Percentiles rank a stretch among this genome's conserved stretches.
These are phyloP conservation scores for Cyphomyrus discorhynchus DNA, from an alignment of 2,113 vertebrate species.

Conservation along the genomic window DNA sequence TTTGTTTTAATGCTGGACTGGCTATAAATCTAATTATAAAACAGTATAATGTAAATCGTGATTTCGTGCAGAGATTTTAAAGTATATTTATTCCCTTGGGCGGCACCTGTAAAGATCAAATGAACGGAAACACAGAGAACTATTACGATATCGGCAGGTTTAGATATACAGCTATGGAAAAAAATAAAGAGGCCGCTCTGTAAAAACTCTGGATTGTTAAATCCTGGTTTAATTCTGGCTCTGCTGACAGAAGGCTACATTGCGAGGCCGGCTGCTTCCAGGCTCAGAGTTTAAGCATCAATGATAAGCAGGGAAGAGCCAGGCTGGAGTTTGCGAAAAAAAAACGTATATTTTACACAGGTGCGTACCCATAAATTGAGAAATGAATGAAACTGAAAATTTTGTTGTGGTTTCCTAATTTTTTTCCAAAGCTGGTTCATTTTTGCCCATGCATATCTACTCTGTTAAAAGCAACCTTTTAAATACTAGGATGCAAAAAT, in stretches of 20 bases:
- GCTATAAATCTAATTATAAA: not conserved
- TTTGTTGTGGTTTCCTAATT: no score
- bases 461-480: not conserved
- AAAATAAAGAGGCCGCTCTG: no score
- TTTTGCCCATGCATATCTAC: not conserved
- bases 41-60: conserved; percentile 40
- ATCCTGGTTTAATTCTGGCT: not conserved
- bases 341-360: no score
- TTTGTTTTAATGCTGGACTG: not conserved
- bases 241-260: no score
- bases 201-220: no score
- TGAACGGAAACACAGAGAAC: not conserved
- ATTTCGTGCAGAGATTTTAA: conserved; percentile 38
- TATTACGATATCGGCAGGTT: not conserved
- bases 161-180: no score
- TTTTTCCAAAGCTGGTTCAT: not conserved
- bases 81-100: not conserved
- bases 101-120: not conserved
- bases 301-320: no score
- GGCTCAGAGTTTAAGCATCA: no score
- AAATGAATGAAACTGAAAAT: no score
- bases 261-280: no score
- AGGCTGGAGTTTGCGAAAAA: no score
- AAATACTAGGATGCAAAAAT: not conserved
- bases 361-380: no score